Base-by-base conservation (phyloP, 2,113 vertebrate species). In the Salvelinus alpinus region DNA sequence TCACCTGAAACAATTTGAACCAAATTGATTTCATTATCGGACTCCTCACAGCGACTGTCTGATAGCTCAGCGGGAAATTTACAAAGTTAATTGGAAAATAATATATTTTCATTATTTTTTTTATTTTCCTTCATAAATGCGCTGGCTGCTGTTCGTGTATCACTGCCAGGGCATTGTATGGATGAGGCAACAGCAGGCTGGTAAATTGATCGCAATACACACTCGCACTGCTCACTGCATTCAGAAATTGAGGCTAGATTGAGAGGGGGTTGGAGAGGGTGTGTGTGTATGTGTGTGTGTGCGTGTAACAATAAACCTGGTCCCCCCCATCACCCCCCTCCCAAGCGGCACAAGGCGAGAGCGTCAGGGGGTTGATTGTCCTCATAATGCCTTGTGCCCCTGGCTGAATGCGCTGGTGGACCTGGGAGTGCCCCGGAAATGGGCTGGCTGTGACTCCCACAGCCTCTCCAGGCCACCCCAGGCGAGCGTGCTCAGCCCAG, bases 21-120 rank as follows among this genome's bases (percentile, higher is more conserved):
- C 81, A 89, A 91, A 93, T 93, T 92, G 92, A 94, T 93, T 93
- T 93, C 87, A 93, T 94, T 92, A 94, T 89, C 77, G 85, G 89
- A 88, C 91, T 91, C 85, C 48, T 86, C 81, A 18, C 70, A 3
- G 77, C 83, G 76, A 64, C 72, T 64, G 71, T 84, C 88, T 90
- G 88, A 89, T 88, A 88, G 88, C 89, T 92, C 92, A 88, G 91
- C 86, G 77, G 88, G 90, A 93, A 89, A 90, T 83, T 83, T 90
- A 84, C 86, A 84, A 87, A 91, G 88, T 91, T 93, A 91, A 94
- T 93, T 91, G 90, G 84, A 88, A 92, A 91, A 91, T 82, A 89
- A 91, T 86, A 71, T 86, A 91, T 91, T 91, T 88, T 88, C 82
- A 85, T 84, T 83, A 9, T 80, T 85, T 80, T 78, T 72, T 70